These are phyloP conservation scores for Catagonus wagneri DNA, from an alignment of 2,113 vertebrate genomes.

Conservation along the genomic window DNA sequence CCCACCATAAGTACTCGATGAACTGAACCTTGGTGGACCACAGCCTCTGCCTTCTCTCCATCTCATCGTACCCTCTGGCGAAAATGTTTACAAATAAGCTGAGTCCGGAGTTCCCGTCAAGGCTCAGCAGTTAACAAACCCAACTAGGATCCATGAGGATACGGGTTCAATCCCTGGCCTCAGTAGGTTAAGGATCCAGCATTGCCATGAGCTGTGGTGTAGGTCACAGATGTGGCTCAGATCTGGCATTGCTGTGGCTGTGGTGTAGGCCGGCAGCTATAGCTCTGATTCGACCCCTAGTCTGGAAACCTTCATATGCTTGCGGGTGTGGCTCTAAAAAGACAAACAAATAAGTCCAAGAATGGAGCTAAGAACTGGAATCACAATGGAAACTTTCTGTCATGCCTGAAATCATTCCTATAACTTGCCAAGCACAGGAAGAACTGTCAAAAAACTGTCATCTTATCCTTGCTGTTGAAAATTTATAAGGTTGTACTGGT, in stretches of 20 bases:
- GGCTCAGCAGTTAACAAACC: too few species aligned
- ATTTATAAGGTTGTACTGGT: neutral
- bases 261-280: too few species aligned
- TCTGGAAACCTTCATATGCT: too few species aligned
- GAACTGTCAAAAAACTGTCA: neutral
- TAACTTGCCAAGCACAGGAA: neutral
- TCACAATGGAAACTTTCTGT: neutral
- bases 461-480: neutral
- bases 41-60: neutral
- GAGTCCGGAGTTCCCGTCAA: too few species aligned
- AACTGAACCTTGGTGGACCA: neutral
- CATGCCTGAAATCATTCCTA: neutral
- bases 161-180: too few species aligned
- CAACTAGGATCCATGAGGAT: too few species aligned
- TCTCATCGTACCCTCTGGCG: neutral
- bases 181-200: too few species aligned
- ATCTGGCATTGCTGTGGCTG: too few species aligned
- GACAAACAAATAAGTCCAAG: neutral
- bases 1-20: neutral
- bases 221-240: too few species aligned
- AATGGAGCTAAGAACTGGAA: conserved; percentile 1
- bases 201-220: too few species aligned
- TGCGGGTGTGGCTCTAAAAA: too few species aligned
- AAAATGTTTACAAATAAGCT: conserved; percentile 16
- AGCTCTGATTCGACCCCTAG: too few species aligned